Evolutionary conservation across 2,797 vertebrate genomes (phyloP).

Genomic region (Allobates femoralis): DNA sequence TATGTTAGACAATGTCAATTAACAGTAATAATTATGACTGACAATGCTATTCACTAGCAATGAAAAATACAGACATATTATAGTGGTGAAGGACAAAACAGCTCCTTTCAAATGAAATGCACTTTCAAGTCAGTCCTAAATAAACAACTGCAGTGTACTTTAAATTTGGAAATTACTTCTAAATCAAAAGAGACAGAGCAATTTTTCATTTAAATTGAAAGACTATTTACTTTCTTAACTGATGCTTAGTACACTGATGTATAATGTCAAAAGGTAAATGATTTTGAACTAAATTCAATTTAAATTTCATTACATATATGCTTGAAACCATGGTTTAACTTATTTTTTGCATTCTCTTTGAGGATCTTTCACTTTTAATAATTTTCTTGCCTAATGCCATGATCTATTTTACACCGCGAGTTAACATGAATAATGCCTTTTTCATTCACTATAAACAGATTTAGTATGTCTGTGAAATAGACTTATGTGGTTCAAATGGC

Average conservation of each 20-base stretch:
- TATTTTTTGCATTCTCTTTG: slow-evolving; percentile 65
- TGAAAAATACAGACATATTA: slow-evolving; percentile 17
- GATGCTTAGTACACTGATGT: slow-evolving; percentile 73
- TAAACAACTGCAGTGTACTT: slow-evolving; percentile 62
- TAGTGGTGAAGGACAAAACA: slow-evolving; percentile 33
- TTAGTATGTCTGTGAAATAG: slow-evolving; percentile 65
- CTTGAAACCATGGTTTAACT: slow-evolving; percentile 67
- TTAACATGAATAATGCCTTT: slow-evolving; percentile 65
- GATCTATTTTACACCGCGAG: slow-evolving; percentile 68
- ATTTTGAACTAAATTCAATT: slow-evolving; percentile 85
- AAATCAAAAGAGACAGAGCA: slow-evolving; percentile 83
- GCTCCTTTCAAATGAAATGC: slow-evolving; percentile 52
- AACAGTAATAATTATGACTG: slow-evolving; percentile 36
- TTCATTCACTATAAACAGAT: slow-evolving; percentile 66
- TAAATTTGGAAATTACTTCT: slow-evolving; percentile 73
- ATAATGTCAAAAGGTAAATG: slow-evolving; percentile 80
- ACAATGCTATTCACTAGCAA: slow-evolving; percentile 23
- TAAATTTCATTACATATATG: slow-evolving; percentile 80
- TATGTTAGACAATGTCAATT: slow-evolving; percentile 23
- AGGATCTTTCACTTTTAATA: slow-evolving; percentile 75
- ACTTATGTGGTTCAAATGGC: slow-evolving; percentile 63
- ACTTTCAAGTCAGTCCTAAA: slow-evolving; percentile 56
- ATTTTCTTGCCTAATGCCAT: slow-evolving; percentile 68
- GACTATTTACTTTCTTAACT: slow-evolving; percentile 81
- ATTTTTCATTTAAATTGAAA: slow-evolving; percentile 83